Evolutionary conservation across 2,797 vertebrate species (phyloP), one percentile per base, ranked within the genome.

Genomic region (Acanthopagrus latus): DNA sequence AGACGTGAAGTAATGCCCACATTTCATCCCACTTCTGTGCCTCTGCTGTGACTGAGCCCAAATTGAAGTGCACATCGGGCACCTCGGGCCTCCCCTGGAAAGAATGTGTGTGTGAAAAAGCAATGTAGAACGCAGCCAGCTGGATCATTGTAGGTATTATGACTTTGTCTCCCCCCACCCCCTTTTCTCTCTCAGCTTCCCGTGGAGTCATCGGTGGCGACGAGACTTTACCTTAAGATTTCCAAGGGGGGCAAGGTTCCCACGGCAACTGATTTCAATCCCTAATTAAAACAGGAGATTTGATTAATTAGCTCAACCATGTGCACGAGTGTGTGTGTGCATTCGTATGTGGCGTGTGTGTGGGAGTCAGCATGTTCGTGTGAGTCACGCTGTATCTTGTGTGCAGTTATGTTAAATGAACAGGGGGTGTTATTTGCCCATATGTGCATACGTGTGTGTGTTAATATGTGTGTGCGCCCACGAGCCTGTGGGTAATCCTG

Each of bases 201-300:
- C 74, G 69, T 43, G 56, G 86, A 92, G 82, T 74, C 83, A 82
- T 25, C 62, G 2, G 74, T 85, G 66, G 50, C 65, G 65, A 50
- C 7, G 4, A 81, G 84, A 64, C 84, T 92, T 88, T 94, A 92
- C 93, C 91, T 90, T 86, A 83, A 88, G 81, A 91, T 82, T 91
- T 77, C 33, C 71, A 60, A 91, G 80, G 85, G 90, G 90, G 89
- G 85, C 87, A 90, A 91, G 86, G 91, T 95, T 95, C 88, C 93
- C 93, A 92, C 91, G 74, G 93, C 92, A 94, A 93, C 94, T 90
- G 92, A 94, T 94, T 89, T 93, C 85, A 93, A 90, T 94, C 88
- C 88, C 27, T 93, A 92, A 95, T 95, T 94, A 94, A 94, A 93
- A 92, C 90, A 73, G 87, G 88, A 88, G 89, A 90, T 93, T 91